These are phyloP conservation scores for Stenopsyche tienmushanensis DNA, from an alignment of 1,140 invertebrate species.

Conservation along the genomic window DNA sequence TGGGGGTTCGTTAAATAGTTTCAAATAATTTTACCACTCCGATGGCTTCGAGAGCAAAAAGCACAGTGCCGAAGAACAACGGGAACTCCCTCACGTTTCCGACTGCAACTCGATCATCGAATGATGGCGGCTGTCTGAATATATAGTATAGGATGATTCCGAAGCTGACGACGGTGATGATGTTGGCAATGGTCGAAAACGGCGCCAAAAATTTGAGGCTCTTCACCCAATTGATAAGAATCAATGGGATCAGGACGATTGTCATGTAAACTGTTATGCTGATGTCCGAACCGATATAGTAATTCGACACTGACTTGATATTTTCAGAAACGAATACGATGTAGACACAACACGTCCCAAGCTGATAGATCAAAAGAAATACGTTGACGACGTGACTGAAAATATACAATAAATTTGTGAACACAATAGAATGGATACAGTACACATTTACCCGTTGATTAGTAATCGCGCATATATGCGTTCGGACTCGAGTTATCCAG, in stretches of 20 bases:
- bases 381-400: slow-evolving; percentile 63
- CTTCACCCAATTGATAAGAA: slow-evolving; percentile 69
- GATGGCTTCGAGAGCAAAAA: slow-evolving; percentile 68
- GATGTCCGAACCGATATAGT: slow-evolving; percentile 49
- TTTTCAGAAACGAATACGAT: slow-evolving; percentile 81
- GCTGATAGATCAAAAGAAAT: slow-evolving; percentile 78
- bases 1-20: too few relatives aligned
- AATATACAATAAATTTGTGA: slow-evolving; percentile 35
- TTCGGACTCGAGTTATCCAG: too few relatives aligned
- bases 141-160: slow-evolving; percentile 70
- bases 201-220: slow-evolving; percentile 74
- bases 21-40: slow-evolving; percentile 66
- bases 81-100: slow-evolving; percentile 56
- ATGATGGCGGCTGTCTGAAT: slow-evolving; percentile 59
- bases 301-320: slow-evolving; percentile 60
- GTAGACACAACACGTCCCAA: slow-evolving; percentile 88
- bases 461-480: too few relatives aligned
- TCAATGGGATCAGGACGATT: slow-evolving; percentile 63
- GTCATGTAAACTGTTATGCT: slow-evolving; percentile 57
- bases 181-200: slow-evolving; percentile 74
- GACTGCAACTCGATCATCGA: slow-evolving; percentile 50
- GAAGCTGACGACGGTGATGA: slow-evolving; percentile 63
- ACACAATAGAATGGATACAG: too few relatives aligned
- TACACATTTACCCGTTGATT: too few relatives aligned
- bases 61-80: slow-evolving; percentile 65